phyloP scores from a whole-genome alignment of 2,113 vertebrate species.

The Trogon surrucura region DNA sequence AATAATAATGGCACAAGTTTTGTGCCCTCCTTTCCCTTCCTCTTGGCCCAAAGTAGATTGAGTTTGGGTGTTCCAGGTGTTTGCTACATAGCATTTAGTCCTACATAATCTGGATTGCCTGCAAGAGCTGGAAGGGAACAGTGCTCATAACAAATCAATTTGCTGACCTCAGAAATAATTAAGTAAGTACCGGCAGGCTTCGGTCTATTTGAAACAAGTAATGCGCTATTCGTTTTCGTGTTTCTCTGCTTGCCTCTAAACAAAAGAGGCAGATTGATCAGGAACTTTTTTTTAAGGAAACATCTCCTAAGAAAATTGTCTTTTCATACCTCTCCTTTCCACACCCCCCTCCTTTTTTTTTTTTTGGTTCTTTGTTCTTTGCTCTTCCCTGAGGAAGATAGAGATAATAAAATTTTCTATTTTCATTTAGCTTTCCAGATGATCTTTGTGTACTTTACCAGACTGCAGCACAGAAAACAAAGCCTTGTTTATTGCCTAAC shows the following conservation, averaged over 20 bases:
- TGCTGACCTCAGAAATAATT: conserved; percentile 48
- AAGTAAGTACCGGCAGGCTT: background rate
- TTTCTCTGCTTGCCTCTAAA: conserved; percentile 7
- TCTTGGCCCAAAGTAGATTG: background rate
- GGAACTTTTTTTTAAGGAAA: background rate
- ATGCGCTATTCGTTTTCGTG: rapidly evolving
- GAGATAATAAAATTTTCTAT: background rate
- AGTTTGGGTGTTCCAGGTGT: background rate
- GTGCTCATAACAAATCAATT: conserved; percentile 30
- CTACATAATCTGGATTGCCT: background rate
- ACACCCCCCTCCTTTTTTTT: background rate
- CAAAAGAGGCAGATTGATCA: background rate
- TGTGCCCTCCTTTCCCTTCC: background rate
- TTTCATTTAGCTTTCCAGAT: conserved; percentile 37
- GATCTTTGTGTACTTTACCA: conserved; percentile 34
- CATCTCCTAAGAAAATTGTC: background rate
- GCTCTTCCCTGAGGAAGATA: background rate
- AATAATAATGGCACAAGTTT: background rate
- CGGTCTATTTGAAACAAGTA: background rate
- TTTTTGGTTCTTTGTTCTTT: background rate
- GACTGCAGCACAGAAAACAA: conserved; percentile 29
- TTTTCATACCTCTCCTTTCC: background rate
- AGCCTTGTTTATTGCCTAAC: conserved; percentile 10
- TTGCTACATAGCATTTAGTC: background rate
- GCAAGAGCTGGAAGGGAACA: background rate